A percentile compares a stretch with the other conserved stretches of the same genome.
Conservation (phyloP, 2,113 vertebrate species). For the Melanostigma gelatinosum region DNA sequence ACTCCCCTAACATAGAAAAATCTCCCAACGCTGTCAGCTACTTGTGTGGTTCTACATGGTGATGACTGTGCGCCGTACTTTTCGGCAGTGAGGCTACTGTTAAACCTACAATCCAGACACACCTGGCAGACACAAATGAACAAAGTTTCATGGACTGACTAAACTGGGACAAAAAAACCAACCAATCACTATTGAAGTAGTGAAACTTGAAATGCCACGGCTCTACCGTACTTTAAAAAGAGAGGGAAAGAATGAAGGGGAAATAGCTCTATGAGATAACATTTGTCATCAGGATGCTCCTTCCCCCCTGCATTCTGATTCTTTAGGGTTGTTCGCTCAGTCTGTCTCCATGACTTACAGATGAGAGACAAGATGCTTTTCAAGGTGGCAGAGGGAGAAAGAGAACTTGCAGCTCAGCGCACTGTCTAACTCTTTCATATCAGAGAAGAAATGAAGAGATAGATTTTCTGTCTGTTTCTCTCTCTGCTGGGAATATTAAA, state of each 20-base stretch:
- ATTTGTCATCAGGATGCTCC: slow-evolving; percentile 1
- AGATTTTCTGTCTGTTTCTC: slow-evolving; percentile 80
- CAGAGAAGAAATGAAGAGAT: slow-evolving; percentile 76
- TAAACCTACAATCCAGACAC: too few species aligned
- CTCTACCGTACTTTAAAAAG: too few species aligned
- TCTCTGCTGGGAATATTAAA: slow-evolving; percentile 77
- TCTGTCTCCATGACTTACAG: slow-evolving; percentile 43
- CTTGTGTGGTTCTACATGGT: too few species aligned
- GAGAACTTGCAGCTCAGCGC: slow-evolving; percentile 45
- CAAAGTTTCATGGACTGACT: too few species aligned
- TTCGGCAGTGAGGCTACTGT: too few species aligned
- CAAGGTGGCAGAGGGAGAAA: slow-evolving; percentile 47
- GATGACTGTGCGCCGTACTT: too few species aligned
- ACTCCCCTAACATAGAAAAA: too few species aligned
- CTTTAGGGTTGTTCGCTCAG: slow-evolving; percentile 5
- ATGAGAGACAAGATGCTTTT: slow-evolving; percentile 59
- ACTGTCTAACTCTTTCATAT: slow-evolving; percentile 75
- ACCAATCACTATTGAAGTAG: too few species aligned
- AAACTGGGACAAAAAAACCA: too few species aligned
- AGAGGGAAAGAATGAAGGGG: not conserved
- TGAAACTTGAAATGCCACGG: too few species aligned
- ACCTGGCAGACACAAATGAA: too few species aligned
- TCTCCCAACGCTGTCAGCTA: too few species aligned
- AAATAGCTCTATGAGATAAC: slow-evolving; percentile 1
- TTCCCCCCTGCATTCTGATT: slow-evolving; percentile 25